Conservation (phyloP, 2,113 vertebrate genomes). For the Macrotis lagotis region DNA sequence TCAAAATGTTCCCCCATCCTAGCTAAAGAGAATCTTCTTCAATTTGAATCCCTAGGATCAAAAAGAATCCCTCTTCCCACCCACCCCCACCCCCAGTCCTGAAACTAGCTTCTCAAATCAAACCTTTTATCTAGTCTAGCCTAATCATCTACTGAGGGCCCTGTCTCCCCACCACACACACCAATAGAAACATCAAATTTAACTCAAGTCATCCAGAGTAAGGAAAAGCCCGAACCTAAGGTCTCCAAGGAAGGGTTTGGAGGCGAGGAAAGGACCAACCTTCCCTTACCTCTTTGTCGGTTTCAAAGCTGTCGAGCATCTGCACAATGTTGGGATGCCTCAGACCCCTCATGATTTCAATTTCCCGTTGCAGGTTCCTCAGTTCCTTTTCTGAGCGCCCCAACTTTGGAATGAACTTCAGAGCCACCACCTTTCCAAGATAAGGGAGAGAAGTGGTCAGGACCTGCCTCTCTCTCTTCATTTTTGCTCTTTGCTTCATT, state of each 20-base stretch:
- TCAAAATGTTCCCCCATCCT: neutral
- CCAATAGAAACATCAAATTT: no score
- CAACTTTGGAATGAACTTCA: conserved; percentile 97
- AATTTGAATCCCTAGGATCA: conserved; percentile 10
- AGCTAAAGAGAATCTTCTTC: conserved; percentile 24
- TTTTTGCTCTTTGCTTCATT: neutral
- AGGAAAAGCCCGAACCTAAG: neutral
- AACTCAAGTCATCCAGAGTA: neutral
- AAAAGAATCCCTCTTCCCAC: neutral
- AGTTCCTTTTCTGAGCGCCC: conserved; percentile 94
- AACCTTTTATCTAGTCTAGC: neutral
- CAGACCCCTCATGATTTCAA: conserved; percentile 94
- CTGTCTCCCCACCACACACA: neutral
- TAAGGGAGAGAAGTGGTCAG: conserved; percentile 34
- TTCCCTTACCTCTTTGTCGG: conserved; percentile 90
- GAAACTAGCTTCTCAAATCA: conserved; percentile 19
- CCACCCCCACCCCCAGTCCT: conserved; percentile 20
- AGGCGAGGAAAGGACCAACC: neutral
- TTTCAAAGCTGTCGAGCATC: conserved; percentile 97
- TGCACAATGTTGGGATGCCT: conserved; percentile 95
- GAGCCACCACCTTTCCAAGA: conserved; percentile 90
- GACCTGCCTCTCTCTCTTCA: neutral
- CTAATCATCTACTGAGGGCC: neutral
- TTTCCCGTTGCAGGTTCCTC: conserved; percentile 91
- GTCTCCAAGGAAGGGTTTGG: neutral